phyloP scores from a whole-genome alignment of 2,113 vertebrate species.

The Tragelaphus buxtoni region DNA sequence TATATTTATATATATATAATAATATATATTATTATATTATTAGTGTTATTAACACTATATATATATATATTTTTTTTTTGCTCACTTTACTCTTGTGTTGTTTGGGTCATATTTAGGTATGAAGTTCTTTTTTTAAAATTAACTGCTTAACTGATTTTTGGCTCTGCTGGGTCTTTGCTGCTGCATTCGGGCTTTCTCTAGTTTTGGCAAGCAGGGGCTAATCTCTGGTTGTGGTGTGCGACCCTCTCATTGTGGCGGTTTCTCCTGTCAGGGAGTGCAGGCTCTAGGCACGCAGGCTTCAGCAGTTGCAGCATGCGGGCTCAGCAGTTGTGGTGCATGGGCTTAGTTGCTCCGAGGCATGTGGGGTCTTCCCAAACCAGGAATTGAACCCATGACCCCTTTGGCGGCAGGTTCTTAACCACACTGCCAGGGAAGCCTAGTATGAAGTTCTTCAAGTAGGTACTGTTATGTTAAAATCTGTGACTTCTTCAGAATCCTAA shows the following conservation, averaged over 20 bases:
- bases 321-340: background rate
- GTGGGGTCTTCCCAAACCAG: background rate
- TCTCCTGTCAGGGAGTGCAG: background rate
- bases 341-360: background rate
- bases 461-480: background rate
- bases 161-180: background rate
- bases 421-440: background rate
- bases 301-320: accelerated
- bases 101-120: background rate
- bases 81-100: background rate
- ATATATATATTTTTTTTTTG: background rate
- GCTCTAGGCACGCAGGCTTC: background rate
- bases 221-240: background rate
- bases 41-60: background rate
- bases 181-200: background rate
- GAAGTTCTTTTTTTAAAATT: background rate
- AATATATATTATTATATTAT: no score
- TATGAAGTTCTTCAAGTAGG: background rate
- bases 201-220: background rate
- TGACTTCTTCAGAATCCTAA: background rate
- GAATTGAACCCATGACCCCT: background rate
- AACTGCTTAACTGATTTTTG: background rate
- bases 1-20: no score
- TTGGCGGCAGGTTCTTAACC: background rate
- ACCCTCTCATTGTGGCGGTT: accelerated